Conservation (phyloP, 2,113 vertebrate genomes). For the Odocoileus hemionus region DNA sequence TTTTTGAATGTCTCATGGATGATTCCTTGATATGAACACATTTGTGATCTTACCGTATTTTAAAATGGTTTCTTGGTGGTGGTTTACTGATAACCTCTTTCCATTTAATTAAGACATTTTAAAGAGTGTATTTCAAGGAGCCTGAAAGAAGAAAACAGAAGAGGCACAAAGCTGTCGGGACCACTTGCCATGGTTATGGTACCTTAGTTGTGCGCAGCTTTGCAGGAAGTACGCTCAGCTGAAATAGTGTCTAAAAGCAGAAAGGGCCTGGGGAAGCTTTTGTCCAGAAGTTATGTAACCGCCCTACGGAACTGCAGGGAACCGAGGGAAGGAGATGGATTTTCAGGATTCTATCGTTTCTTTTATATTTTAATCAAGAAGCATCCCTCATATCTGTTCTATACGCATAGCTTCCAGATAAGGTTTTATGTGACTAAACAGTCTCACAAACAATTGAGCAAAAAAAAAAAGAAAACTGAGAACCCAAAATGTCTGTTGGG, state of each 20-base stretch:
- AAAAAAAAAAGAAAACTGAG: neutral
- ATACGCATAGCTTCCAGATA: neutral
- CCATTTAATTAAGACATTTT: neutral
- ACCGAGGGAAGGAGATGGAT: neutral
- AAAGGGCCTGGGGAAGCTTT: neutral
- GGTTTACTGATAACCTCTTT: neutral
- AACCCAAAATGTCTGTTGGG: neutral
- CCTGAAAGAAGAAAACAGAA: neutral
- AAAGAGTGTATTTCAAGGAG: neutral
- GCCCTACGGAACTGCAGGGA: neutral
- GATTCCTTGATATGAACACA: neutral
- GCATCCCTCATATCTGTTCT: neutral
- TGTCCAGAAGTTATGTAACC: neutral
- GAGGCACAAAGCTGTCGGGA: neutral
- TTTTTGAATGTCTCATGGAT: neutral
- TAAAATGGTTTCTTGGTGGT: neutral
- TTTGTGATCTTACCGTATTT: neutral
- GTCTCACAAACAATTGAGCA: neutral
- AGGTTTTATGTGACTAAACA: neutral
- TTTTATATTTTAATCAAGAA: neutral
- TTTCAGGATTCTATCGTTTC: neutral
- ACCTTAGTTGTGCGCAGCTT: neutral
- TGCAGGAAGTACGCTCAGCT: neutral
- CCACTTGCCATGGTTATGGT: neutral
- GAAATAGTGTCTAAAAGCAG: neutral